Evolutionary conservation across 2,888 invertebrate genomes (phyloP), one percentile per base, ranked within the genome.

Genomic region (Taphrorychus bicolor): DNA sequence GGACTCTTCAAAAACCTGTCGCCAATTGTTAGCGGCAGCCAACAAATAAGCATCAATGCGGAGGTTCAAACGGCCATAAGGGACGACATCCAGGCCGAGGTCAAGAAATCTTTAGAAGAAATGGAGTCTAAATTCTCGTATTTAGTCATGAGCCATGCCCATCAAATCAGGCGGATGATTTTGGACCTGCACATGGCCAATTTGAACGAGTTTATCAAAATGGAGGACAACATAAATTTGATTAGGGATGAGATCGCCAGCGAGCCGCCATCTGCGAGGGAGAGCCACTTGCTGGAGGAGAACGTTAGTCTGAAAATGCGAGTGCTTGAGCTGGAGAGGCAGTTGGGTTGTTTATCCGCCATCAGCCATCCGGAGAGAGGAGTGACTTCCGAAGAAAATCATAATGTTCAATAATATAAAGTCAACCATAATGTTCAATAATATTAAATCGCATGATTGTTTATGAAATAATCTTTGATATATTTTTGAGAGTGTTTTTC

Each of bases 241-340:
- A 59, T 78, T 11, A 73, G 72, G 9, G 71, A 76, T 14, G 76
- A 76, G 17, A 64, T 76, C 5, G 59, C 59, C 11, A 24, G 49
- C 21, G 83, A 82, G 71, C 84, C 85, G 73, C 16, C 63, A 24
- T 21, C 65, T 3, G 63, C 23, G 48, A 32, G 52, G 0, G 82
- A 80, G 72, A 79, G 57, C 40, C 62, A 80, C 54, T 78, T 86
- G 66, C 72, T 85, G 23, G 85, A 86, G 74, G 83, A 84, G 24
- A 86, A 86, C 73, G 24, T 45, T n/a, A 18, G 7, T n/a, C 40
- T 48, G 48, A 40, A 22, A 5, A 80, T 84, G 24, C 84, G 84
- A 52, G 19, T 64, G 3, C 22, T 17, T 16, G 63, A 63, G 9
- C 40, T 63, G 51, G 63, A 63, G 9, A 49, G 11, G 23, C 56